These are phyloP conservation scores for Aphis gossypii DNA, from an alignment of 1,140 invertebrate genomes.

Conservation along the genomic window DNA sequence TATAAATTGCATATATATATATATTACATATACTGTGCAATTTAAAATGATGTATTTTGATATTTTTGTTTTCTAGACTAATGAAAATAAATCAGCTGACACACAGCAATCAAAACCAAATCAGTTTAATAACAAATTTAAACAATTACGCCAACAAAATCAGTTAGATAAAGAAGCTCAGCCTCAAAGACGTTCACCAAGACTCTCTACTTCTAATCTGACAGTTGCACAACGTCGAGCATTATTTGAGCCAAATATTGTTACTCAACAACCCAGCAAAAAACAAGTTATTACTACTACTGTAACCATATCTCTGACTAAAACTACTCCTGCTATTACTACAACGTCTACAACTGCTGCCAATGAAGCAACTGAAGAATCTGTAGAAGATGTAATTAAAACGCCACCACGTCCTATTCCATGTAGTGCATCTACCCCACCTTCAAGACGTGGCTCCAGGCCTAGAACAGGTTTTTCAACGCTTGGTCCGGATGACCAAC, in stretches of 20 bases:
- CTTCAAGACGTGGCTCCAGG: background rate
- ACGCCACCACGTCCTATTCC: conserved; percentile 25
- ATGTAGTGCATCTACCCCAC: background rate
- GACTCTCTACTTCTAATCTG: background rate
- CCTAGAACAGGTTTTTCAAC: no score
- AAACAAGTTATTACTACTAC: conserved; percentile 18
- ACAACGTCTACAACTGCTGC: background rate
- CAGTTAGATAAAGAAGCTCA: no score
- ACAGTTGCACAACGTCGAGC: conserved; percentile 39
- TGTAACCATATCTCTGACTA: conserved; percentile 15
- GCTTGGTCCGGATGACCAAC: no score
- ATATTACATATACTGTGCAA: background rate
- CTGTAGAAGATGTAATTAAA: background rate
- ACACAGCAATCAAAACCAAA: background rate
- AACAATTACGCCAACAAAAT: background rate
- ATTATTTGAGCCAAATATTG: conserved; percentile 35
- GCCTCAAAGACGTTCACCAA: background rate
- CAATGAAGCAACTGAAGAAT: background rate
- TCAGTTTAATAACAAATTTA: background rate
- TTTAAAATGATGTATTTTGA: background rate
- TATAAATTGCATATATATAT: background rate
- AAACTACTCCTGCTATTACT: background rate
- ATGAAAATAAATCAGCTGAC: background rate
- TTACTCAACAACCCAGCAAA: background rate
- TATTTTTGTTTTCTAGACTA: background rate